Evolutionary conservation across 2,888 invertebrate genomes (phyloP).

Genomic region (Busseola fusca): DNA sequence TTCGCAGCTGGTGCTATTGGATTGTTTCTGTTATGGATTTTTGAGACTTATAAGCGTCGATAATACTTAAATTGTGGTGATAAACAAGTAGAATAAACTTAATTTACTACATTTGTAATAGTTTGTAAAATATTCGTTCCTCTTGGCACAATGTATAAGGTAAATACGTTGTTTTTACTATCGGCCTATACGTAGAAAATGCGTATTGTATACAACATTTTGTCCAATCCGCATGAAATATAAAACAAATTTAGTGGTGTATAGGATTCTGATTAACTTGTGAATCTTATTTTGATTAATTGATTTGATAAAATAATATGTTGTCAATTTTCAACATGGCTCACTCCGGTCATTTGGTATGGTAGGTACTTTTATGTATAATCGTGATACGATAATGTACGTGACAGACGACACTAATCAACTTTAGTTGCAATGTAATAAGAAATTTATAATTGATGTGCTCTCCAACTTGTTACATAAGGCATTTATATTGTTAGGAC

Average conservation of each 20-base stretch:
- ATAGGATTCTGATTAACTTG: constrained; percentile 22
- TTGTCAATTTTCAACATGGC: constrained; percentile 84
- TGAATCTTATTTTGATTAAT: constrained; percentile 45
- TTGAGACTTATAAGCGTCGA: constrained; percentile 68
- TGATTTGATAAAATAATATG: constrained; percentile 65
- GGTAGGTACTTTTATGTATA: constrained; percentile 65
- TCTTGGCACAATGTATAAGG: constrained; percentile 74
- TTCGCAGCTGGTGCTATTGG: constrained; percentile 84
- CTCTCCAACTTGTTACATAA: constrained; percentile 56
- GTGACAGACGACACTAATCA: constrained; percentile 55
- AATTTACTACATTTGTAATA: constrained; percentile 45
- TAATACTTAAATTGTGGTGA: constrained; percentile 56
- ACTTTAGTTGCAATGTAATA: constrained; percentile 45
- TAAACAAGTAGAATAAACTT: constrained; percentile 46
- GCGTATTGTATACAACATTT: constrained; percentile 59
- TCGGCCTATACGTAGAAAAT: constrained; percentile 51
- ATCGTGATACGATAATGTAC: constrained; percentile 58
- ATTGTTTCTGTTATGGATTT: constrained; percentile 79
- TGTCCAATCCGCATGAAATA: constrained; percentile 39
- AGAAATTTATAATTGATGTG: constrained; percentile 40
- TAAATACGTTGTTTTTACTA: constrained; percentile 65
- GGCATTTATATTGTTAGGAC: constrained; percentile 46
- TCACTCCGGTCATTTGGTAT: constrained; percentile 71
- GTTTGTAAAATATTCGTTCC: constrained; percentile 38
- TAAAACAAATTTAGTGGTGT: constrained; percentile 28